Base-by-base conservation (phyloP, 2,113 vertebrate genomes). In the Leucoraja erinaceus region DNA sequence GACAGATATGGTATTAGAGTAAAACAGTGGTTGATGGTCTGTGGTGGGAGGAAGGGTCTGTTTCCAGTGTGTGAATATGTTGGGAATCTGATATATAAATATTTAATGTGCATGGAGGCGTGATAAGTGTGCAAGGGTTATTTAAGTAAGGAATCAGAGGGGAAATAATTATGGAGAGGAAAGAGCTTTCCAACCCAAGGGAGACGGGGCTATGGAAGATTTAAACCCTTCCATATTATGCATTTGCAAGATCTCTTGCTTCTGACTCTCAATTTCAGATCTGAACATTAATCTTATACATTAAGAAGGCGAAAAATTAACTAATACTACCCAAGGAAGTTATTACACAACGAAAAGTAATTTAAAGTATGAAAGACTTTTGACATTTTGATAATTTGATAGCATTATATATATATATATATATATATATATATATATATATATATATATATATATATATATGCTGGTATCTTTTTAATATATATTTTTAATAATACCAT, bases 391-490 rank as follows among this genome's bases (percentile, higher is more conserved):
- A 72, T 31, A 72, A 47, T 72, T 33, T 72, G 88, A 91, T 91
- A 72, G 6, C n/a, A 31, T 25, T 70, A 91, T 47, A 47, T 47
- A 47, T 47, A 47, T 47, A 47, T 47, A 47, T 47, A 47, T 47
- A 47, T 47, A 47, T 47, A 47, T 47, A 47, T 47, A 47, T 47
- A 47, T 47, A 47, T 47, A 47, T 47, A 47, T 47, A 47, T 47
- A 47, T 47, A 47, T 47, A 47, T 47, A 47, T 47, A 47, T 47
- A 47, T 47, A 47, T 68, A 91, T 88, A 88, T 38, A 88, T 38
- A 88, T 88, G 83, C 61, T 88, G 2, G 28, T 83, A 54, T 63
- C 11, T 88, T 88, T 88, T 88, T 88, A 88, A 86, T 88, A 88
- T 63, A 88, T 88, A 63, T 63, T 88, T 88, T 84, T 88, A 88